Evolutionary conservation across 2,113 vertebrate genomes (phyloP).

Genomic region (Apodemus sylvaticus): DNA sequence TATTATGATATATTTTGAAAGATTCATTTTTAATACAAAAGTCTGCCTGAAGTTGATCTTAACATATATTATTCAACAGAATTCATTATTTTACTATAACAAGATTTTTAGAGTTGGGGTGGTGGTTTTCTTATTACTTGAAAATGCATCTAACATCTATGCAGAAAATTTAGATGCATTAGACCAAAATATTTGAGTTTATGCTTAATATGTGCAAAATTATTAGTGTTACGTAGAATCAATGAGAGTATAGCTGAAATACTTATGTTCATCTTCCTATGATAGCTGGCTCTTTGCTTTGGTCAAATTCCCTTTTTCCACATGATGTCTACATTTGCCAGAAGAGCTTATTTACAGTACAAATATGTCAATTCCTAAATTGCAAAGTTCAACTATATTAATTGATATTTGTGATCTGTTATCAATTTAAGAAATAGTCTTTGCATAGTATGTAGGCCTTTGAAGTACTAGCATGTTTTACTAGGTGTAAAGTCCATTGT

Average conservation of each 20-base stretch:
- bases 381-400: not conserved
- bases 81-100: not conserved
- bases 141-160: not conserved
- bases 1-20: constrained; percentile 78
- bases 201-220: not conserved
- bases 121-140: not conserved
- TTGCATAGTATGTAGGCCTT: not conserved
- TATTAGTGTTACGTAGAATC: not conserved
- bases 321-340: not conserved
- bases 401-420: not conserved
- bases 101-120: constrained; percentile 3
- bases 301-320: not conserved
- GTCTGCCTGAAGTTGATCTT: constrained; percentile 33
- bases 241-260: not conserved
- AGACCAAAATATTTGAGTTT: not conserved
- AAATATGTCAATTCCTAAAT: not conserved
- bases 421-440: not conserved
- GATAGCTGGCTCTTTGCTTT: not conserved
- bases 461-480: not conserved
- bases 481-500: not conserved
- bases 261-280: not conserved
- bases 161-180: not conserved
- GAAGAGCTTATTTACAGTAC: not conserved
- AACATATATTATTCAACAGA: constrained; percentile 17
- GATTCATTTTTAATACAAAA: constrained; percentile 72